Conservation (phyloP, 2,888 invertebrate species). For the Oeneis ivallda region DNA sequence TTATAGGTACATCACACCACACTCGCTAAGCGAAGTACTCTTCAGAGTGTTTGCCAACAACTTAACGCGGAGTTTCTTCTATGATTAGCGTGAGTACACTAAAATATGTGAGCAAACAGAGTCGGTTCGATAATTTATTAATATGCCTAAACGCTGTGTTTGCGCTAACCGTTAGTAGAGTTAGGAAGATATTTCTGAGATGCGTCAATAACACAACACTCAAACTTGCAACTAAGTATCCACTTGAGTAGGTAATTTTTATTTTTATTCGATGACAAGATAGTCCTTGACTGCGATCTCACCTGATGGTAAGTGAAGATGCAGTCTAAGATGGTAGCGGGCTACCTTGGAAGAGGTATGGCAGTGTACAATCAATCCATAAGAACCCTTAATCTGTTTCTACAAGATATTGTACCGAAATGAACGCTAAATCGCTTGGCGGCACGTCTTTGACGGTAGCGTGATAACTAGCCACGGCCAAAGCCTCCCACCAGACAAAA, state of each 20-base stretch:
- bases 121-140: constrained; percentile 63
- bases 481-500: too few relatives aligned
- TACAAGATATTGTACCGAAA: too few relatives aligned
- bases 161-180: constrained; percentile 43
- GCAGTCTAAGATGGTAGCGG: too few relatives aligned
- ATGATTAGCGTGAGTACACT: constrained; percentile 61
- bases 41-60: constrained; percentile 54
- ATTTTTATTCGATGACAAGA: not conserved
- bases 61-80: constrained; percentile 64
- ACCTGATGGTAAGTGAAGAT: too few relatives aligned
- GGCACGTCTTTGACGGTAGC: too few relatives aligned
- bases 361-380: too few relatives aligned
- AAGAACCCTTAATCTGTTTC: too few relatives aligned
- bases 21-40: constrained; percentile 39
- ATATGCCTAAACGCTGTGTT: constrained; percentile 55
- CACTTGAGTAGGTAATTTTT: not conserved
- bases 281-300: too few relatives aligned
- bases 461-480: too few relatives aligned
- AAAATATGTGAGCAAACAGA: constrained; percentile 61
- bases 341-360: too few relatives aligned
- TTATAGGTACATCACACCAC: constrained; percentile 19
- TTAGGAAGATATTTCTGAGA: constrained; percentile 31
- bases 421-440: too few relatives aligned
- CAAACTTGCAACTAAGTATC: too few relatives aligned
- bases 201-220: constrained; percentile 4